Evolutionary conservation across 1,140 invertebrate genomes (phyloP).

Genomic region (Euura lappo): DNA sequence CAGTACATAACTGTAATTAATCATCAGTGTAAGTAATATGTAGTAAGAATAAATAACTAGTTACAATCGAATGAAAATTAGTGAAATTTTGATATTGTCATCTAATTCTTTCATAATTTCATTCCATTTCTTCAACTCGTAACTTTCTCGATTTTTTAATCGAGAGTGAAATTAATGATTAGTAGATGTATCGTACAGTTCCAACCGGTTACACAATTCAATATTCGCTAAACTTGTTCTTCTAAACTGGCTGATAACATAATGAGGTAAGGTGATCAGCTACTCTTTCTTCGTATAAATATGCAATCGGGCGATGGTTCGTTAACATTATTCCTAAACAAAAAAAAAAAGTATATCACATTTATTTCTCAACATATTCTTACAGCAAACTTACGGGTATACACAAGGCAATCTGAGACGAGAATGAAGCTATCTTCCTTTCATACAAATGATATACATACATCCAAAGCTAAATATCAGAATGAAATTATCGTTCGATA

Average conservation of each 20-base stretch:
- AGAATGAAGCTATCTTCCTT: not conserved
- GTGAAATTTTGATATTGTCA: conserved; percentile 23
- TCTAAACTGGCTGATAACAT: conserved; percentile 32
- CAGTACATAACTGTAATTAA: conserved; percentile 34
- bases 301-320: conserved; percentile 39
- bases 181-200: conserved; percentile 9
- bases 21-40: conserved; percentile 30
- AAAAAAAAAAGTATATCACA: conserved; percentile 37
- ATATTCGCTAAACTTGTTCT: conserved; percentile 27
- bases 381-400: not conserved
- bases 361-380: conserved; percentile 13
- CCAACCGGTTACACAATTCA: conserved; percentile 25
- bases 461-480: not conserved
- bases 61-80: conserved; percentile 33
- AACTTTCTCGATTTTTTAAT: not conserved
- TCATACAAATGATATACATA: not conserved
- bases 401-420: not conserved
- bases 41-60: conserved; percentile 39
- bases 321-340: conserved; percentile 46
- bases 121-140: not conserved
- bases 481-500: no score
- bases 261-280: conserved; percentile 37
- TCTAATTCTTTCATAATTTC: conserved; percentile 15
- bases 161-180: not conserved
- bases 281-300: conserved; percentile 41